Evolutionary conservation across 2,888 invertebrate genomes (phyloP), one percentile per base, ranked within the genome.

Genomic region (Neocrepidodera transversa): DNA sequence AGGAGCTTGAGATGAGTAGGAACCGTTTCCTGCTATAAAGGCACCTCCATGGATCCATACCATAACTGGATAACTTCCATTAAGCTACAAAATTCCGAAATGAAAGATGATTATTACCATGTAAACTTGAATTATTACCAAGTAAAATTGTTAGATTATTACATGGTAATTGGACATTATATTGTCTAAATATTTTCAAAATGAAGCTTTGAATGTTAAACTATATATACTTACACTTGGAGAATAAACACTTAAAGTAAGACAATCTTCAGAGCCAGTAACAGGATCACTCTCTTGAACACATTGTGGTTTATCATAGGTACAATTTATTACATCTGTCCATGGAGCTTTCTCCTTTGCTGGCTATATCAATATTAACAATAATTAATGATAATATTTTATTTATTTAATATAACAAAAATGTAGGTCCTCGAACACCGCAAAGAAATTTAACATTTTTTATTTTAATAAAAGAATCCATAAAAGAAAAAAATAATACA

Each of bases 41-140:
- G 51, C 62, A 18, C 70, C 70, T 14, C 69, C 70, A 45, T 70
- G 52, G 11, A 68, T 67, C 60, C 63, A 70, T 1, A 69, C 68
- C 63, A 70, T 28, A 7, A 68, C 68, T 3, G 68, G 60, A 2
- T 50, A 10, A 16, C 36, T 58, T 3, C 18, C 52, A 7, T 6
- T 11, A 1, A 48, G 6, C 48, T 47, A 23, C 23, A 6, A 6
- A 23, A 23, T n/a, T n/a, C n/a, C n/a, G n/a, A n/a, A n/a, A n/a
- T n/a, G n/a, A n/a, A n/a, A n/a, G n/a, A n/a, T n/a, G n/a, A n/a
- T n/a, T n/a, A n/a, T n/a, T n/a, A n/a, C n/a, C n/a, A n/a, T n/a
- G n/a, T n/a, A n/a, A 23, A 23, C 6, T n/a, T n/a, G n/a, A n/a
- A n/a, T n/a, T n/a, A n/a, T n/a, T n/a, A n/a, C n/a, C n/a, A n/a